phyloP scores from a whole-genome alignment of 2,113 vertebrate genomes.

The Spizaetus ornatus region DNA sequence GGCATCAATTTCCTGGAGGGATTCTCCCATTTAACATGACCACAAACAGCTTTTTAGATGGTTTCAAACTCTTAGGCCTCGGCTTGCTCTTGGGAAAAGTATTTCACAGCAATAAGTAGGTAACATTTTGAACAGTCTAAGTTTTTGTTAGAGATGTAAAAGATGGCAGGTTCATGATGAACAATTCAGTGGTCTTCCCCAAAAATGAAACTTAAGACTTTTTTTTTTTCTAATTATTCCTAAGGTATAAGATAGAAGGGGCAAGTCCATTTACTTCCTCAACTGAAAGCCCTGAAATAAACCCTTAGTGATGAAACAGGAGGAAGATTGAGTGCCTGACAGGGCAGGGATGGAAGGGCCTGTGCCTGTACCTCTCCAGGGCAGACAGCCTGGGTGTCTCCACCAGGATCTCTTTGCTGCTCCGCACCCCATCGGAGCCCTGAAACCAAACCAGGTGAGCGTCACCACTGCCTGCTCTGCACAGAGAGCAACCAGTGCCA shows the following conservation, averaged over 20 bases:
- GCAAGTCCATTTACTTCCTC: not conserved
- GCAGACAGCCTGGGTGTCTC: constrained; percentile 71
- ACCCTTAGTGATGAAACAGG: not conserved
- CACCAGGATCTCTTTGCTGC: constrained; percentile 64
- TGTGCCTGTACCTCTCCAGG: constrained; percentile 62
- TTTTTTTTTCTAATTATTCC: not conserved
- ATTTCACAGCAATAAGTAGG: not conserved
- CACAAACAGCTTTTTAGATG: not conserved
- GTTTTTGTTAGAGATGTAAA: not conserved
- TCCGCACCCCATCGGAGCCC: constrained; percentile 60
- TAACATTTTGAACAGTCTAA: not conserved
- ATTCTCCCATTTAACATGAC: not conserved
- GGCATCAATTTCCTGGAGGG: not conserved
- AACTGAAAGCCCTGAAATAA: not conserved
- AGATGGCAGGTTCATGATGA: not conserved
- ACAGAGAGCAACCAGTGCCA: not conserved
- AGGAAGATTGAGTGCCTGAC: not conserved
- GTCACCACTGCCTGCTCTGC: not conserved
- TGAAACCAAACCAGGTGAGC: constrained; percentile 47
- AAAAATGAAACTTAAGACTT: not conserved
- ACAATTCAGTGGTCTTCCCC: not conserved
- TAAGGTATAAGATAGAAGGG: not conserved
- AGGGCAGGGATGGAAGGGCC: not conserved
- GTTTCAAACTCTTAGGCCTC: not conserved
- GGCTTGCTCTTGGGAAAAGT: not conserved